A percentile compares a stretch with the other conserved stretches of the same genome.
These are phyloP conservation scores for Heterohyrax brucei DNA, from an alignment of 2,797 vertebrate genomes.

Conservation along the genomic window DNA sequence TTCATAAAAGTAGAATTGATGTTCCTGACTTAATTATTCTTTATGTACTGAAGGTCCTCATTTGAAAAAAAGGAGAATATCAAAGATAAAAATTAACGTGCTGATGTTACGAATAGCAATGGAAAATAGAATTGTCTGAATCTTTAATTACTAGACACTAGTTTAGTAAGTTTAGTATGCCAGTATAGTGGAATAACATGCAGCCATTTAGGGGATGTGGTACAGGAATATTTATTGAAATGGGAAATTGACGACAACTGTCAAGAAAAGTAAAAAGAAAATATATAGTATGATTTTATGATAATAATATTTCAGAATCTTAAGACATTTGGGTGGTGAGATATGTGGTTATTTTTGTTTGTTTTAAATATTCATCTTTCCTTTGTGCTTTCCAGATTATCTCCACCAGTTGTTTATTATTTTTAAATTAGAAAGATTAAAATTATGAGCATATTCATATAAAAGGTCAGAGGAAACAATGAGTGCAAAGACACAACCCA, in stretches of 20 bases:
- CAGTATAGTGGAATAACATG: background rate
- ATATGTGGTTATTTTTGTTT: background rate
- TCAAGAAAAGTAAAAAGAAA: background rate
- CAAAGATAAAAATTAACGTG: conserved; percentile 39
- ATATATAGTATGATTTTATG: background rate
- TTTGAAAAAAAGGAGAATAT: conserved; percentile 22
- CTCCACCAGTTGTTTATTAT: background rate
- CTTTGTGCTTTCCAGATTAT: conserved; percentile 18
- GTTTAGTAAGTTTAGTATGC: background rate
- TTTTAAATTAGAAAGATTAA: conserved; percentile 32
- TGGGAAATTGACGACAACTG: background rate
- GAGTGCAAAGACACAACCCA: background rate
- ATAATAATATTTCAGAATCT: background rate
- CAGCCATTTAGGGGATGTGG: background rate
- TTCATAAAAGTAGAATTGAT: conserved; percentile 47
- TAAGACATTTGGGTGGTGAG: background rate
- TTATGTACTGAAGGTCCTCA: background rate
- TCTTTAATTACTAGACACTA: conserved; percentile 22
- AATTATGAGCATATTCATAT: background rate
- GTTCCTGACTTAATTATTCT: background rate
- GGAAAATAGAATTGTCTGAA: conserved; percentile 27
- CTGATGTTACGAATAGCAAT: conserved; percentile 13
- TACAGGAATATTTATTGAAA: conserved; percentile 15
- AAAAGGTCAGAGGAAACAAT: background rate
- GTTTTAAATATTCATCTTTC: background rate